Percentiles rank a stretch among this genome's conserved stretches.
These are phyloP conservation scores for Felis chaus DNA, from an alignment of 2,113 vertebrate genomes.

Conservation along the genomic window DNA sequence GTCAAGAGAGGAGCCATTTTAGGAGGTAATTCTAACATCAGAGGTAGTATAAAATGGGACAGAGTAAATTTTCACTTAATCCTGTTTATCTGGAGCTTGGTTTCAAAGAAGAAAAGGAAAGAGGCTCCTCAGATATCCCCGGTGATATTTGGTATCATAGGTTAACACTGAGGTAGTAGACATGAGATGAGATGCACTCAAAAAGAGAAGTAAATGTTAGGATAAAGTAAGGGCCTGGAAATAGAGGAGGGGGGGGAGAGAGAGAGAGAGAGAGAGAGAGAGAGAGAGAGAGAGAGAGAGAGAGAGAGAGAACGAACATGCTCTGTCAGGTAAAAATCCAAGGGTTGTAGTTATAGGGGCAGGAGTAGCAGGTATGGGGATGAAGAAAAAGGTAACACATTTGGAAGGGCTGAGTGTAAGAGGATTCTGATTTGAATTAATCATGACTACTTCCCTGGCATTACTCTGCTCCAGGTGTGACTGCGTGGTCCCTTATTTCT, in stretches of 20 bases:
- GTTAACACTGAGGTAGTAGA: neutral
- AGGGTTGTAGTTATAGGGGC: neutral
- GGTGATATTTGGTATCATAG: neutral
- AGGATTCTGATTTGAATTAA: neutral
- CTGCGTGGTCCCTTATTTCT: neutral
- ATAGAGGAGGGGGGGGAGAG: neutral
- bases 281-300: neutral
- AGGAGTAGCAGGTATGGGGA: neutral
- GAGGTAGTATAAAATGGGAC: neutral
- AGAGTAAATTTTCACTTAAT: neutral
- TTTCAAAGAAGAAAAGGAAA: conserved; percentile 23
- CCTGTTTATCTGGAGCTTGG: neutral
- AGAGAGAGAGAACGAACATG: neutral
- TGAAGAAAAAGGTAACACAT: neutral
- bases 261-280: neutral
- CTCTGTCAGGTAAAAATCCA: neutral
- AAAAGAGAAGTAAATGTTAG: conserved; percentile 20
- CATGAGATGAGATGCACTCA: neutral
- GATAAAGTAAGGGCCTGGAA: neutral
- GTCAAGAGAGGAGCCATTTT: neutral
- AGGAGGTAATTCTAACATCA: neutral
- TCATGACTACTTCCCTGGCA: neutral
- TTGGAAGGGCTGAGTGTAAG: neutral
- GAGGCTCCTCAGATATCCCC: neutral
- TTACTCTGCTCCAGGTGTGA: neutral